These are phyloP conservation scores for Steinernema scapterisci DNA, from an alignment of 2,888 invertebrate genomes.

Conservation along the genomic window DNA sequence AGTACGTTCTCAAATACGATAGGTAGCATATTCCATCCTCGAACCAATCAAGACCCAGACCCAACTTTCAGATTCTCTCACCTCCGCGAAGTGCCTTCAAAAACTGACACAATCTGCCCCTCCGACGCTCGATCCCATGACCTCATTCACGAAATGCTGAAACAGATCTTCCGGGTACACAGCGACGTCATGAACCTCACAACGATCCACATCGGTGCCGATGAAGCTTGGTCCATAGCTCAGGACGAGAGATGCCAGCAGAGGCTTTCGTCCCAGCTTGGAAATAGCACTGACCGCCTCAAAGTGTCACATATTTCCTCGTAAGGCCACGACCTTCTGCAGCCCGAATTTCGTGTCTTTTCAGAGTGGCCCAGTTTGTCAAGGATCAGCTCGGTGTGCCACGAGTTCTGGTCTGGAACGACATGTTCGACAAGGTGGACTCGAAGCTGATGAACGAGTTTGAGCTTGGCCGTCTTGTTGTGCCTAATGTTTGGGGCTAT, in stretches of 20 bases:
- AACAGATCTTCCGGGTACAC: conserved; percentile 73
- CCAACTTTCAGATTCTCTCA: too few species aligned
- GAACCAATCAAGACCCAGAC: too few species aligned
- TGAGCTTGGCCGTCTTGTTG: conserved; percentile 44
- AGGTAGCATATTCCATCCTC: too few species aligned
- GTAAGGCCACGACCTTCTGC: conserved; percentile 35
- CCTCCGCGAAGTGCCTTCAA: conserved; percentile 75
- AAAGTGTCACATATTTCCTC: conserved; percentile 74
- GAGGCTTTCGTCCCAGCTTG: conserved; percentile 61
- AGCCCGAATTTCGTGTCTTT: neutral
- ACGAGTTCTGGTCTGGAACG: conserved; percentile 62
- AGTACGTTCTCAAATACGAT: conserved; percentile 79
- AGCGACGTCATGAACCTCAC: conserved; percentile 39
- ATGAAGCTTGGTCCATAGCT: conserved; percentile 78
- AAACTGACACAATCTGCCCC: conserved; percentile 73
- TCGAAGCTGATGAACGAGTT: conserved; percentile 44
- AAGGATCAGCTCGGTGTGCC: conserved; percentile 47
- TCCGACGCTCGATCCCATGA: conserved; percentile 71
- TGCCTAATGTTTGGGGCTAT: conserved; percentile 63
- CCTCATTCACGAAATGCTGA: conserved; percentile 76
- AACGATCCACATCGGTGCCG: conserved; percentile 78
- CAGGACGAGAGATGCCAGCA: conserved; percentile 68
- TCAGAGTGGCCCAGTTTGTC: conserved; percentile 46
- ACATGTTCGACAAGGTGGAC: conserved; percentile 59
- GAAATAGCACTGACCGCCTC: conserved; percentile 69